A percentile compares a stretch with the other conserved stretches of the same genome.
These are phyloP conservation scores for Elysia crispata DNA, from an alignment of 2,888 invertebrate species.

Conservation along the genomic window DNA sequence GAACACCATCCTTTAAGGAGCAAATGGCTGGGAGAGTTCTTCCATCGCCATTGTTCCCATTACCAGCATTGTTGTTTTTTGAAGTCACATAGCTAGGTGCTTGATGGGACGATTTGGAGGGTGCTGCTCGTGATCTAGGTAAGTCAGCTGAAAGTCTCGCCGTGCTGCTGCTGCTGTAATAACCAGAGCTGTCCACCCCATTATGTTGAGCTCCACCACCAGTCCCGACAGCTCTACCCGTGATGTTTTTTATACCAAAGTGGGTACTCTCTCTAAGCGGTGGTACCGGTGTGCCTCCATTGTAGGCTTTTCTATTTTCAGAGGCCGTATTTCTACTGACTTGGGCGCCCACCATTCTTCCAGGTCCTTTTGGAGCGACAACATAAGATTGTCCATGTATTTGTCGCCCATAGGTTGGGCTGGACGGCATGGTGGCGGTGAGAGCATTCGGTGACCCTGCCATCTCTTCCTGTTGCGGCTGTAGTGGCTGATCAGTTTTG, in stretches of 20 bases:
- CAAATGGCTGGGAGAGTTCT: constrained; percentile 21
- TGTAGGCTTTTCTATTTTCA: too few species aligned
- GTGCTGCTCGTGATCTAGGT: background rate
- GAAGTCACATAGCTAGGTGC: background rate
- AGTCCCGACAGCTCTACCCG: too few species aligned
- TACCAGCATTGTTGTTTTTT: too few species aligned
- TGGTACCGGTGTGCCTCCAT: background rate
- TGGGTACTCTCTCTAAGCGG: background rate
- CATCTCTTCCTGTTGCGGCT: too few species aligned
- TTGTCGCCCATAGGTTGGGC: background rate
- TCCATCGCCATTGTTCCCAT: background rate
- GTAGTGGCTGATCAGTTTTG: too few species aligned
- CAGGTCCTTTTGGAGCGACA: background rate
- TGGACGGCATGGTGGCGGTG: background rate
- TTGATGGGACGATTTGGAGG: background rate
- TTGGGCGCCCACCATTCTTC: constrained; percentile 16
- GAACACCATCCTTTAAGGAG: constrained; percentile 19
- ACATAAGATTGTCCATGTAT: background rate
- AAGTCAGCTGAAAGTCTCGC: background rate
- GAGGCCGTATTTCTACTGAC: background rate
- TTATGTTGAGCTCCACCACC: too few species aligned
- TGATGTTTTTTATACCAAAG: background rate
- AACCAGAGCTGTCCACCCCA: too few species aligned
- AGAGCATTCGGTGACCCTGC: too few species aligned
- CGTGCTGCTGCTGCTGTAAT: background rate